These are phyloP conservation scores for Euthynnus affinis DNA, from an alignment of 2,797 vertebrate genomes.

Conservation along the genomic window DNA sequence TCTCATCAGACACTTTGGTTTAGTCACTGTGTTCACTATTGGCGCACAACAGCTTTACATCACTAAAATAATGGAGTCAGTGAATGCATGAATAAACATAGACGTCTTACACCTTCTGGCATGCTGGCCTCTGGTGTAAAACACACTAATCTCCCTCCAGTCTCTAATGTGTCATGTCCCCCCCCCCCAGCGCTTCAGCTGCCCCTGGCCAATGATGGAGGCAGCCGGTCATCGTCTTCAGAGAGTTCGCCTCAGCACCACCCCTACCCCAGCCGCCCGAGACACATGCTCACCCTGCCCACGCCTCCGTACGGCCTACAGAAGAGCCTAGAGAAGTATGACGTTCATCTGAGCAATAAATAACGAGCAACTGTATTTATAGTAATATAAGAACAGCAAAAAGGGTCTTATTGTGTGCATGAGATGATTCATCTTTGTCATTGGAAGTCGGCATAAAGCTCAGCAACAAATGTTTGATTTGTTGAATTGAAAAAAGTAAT, in stretches of 20 bases:
- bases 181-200: constrained; percentile 90
- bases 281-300: constrained; percentile 91
- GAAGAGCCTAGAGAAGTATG: constrained; percentile 94
- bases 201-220: constrained; percentile 93
- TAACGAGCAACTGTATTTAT: not conserved
- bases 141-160: constrained; percentile 6
- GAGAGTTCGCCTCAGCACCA: constrained; percentile 94
- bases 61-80: constrained; percentile 6
- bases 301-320: constrained; percentile 88
- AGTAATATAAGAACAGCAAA: not conserved
- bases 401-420: not conserved
- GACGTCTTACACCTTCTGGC: constrained; percentile 30
- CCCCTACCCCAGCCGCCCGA: constrained; percentile 87
- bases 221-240: constrained; percentile 91
- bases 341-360: not conserved
- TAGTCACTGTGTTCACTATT: not conserved
- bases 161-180: constrained; percentile 45
- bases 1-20: not conserved
- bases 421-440: not conserved
- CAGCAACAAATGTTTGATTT: not conserved
- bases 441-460: not conserved
- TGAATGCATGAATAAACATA: constrained; percentile 39
- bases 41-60: constrained; percentile 12
- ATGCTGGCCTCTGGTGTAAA: constrained; percentile 39
- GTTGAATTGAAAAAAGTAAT: not conserved